A percentile compares a stretch with the other conserved stretches of the same genome.
Conservation (phyloP, 2,797 vertebrate species). For the Notoglanidium macrostoma region DNA sequence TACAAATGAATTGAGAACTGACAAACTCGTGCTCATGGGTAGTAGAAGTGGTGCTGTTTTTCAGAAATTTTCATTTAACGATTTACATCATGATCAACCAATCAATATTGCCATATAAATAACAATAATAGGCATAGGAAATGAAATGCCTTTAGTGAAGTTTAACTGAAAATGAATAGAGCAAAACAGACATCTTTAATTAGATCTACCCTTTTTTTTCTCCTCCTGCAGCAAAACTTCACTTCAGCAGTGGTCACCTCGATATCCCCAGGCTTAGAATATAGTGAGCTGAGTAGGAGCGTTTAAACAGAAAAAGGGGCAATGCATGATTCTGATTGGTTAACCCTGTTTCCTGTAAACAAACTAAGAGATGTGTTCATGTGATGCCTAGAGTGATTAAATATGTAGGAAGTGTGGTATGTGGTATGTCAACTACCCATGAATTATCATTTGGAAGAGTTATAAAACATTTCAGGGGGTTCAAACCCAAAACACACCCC, state of each 20-base stretch:
- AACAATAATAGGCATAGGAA: not conserved
- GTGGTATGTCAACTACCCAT: not conserved
- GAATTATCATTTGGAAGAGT: not conserved
- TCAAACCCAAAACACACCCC: not conserved
- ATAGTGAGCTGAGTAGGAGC: not conserved
- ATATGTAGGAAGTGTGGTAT: not conserved
- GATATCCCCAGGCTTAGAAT: not conserved
- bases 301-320: not conserved
- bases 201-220: too few species aligned
- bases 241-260: not conserved
- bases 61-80: not conserved
- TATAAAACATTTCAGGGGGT: not conserved
- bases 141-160: not conserved
- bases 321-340: not conserved
- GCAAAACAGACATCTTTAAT: too few species aligned
- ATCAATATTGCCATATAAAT: not conserved
- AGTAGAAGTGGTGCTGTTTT: not conserved
- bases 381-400: not conserved
- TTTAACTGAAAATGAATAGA: not conserved
- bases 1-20: not conserved
- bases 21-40: not conserved
- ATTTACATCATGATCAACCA: not conserved
- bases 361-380: not conserved
- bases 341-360: not conserved
- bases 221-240: not conserved